These are phyloP conservation scores for Amphibalanus amphitrite DNA, from an alignment of 1,140 invertebrate genomes.

Conservation along the genomic window DNA sequence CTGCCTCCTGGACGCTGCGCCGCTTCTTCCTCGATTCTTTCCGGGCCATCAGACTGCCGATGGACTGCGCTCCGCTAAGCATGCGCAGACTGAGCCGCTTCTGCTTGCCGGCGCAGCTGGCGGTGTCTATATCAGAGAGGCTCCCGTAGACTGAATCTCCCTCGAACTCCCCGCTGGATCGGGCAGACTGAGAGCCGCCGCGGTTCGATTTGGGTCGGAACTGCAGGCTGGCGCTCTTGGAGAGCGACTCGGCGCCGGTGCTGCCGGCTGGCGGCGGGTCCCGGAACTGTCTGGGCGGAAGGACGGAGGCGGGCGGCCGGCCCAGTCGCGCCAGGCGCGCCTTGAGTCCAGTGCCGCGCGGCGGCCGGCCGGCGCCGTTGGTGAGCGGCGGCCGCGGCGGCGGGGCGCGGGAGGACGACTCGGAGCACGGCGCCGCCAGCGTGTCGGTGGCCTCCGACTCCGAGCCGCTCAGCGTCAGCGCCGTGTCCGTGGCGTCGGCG, in stretches of 20 bases:
- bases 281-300: neutral
- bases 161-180: neutral
- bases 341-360: constrained; percentile 4
- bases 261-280: neutral
- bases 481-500: neutral
- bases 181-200: neutral
- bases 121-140: neutral
- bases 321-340: neutral
- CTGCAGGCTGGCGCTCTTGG: neutral
- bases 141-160: neutral
- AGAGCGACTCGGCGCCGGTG: neutral
- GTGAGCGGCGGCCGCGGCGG: neutral
- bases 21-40: neutral
- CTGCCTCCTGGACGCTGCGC: neutral
- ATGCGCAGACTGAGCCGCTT: constrained; percentile 1
- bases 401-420: neutral
- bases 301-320: neutral
- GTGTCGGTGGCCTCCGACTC: constrained; percentile 1
- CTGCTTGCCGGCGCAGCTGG: neutral
- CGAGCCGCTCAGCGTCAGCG: neutral
- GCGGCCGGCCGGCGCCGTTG: constrained; percentile 15
- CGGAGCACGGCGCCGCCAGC: neutral
- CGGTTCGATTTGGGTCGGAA: neutral
- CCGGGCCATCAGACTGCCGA: neutral
- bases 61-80: neutral